Evolutionary conservation across 2,113 vertebrate genomes (phyloP), one percentile per base, ranked within the genome.

Genomic region (Rostratula benghalensis): DNA sequence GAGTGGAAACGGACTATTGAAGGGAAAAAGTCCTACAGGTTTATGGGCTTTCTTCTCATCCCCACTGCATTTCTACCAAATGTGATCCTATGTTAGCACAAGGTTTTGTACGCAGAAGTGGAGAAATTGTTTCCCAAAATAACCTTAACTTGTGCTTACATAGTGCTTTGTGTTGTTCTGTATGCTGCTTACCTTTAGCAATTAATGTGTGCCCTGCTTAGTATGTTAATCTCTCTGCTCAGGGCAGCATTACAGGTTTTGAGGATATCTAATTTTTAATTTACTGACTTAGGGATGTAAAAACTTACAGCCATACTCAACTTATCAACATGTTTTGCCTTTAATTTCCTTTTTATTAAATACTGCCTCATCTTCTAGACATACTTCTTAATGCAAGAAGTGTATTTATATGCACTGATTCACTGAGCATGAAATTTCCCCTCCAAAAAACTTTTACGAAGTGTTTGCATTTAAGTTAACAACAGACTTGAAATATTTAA

Each of bases 61-160:
- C 65, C 59, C 73, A 51, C 69, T 84, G 48, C 11, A 4, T 64
- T 94, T 93, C 87, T 94, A 27, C 50, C 25, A 14, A 50, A 76
- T 69, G 33, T 8, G 67, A 28, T n/a, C 25, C 33, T 51, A 1
- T 70, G 37, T 83, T 78, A 86, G 56, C 39, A 16, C 31, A 77
- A 70, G 50, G n/a, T 35, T 70, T 93, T 80, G 31, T 80, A 85
- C 6, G 11, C 20, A 61, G 9, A 46, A 59, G 43, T 35, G 45
- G 46, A 70, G 41, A 83, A 92, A 65, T 24, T 63, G 31, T 77
- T 94, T 94, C 83, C 76, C 56, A n/a, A 90, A 92, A 86, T 94
- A 88, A 56, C 54, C 51, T 65, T 35, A 45, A 64, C 24, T 75
- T 51, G 45, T 94, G 70, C 71, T 93, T 88, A 33, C 35, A 9